These are phyloP conservation scores for Drosophila macrothrix DNA, from an alignment of 2,888 invertebrate genomes.

Conservation along the genomic window DNA sequence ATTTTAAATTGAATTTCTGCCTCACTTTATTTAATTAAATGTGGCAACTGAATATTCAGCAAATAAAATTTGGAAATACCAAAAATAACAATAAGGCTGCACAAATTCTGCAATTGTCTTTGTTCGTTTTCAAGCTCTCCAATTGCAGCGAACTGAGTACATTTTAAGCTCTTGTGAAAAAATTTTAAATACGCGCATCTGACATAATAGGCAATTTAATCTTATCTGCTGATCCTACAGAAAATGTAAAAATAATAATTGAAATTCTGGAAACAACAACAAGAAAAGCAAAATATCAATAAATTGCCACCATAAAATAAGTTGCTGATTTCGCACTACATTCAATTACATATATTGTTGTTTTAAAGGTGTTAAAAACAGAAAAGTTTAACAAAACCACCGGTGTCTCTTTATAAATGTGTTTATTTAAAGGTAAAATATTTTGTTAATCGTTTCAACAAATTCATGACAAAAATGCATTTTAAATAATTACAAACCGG, in stretches of 20 bases:
- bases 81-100: conserved; percentile 2
- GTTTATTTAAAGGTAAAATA: neutral
- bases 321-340: neutral
- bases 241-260: neutral
- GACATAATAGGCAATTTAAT: neutral
- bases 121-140: neutral
- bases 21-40: conserved; percentile 49
- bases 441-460: neutral
- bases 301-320: neutral
- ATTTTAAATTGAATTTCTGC: conserved; percentile 33
- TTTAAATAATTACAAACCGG: neutral
- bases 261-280: neutral
- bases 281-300: neutral
- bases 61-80: conserved; percentile 10
- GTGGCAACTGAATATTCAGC: conserved; percentile 26
- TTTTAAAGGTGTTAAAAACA: neutral
- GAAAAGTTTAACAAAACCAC: neutral
- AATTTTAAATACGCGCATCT: neutral
- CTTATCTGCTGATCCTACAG: too few relatives aligned
- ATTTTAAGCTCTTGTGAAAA: neutral
- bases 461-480: neutral
- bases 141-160: neutral
- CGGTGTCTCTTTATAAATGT: neutral
- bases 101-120: neutral
- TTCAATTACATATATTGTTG: neutral